A percentile compares a stretch with the other conserved stretches of the same genome.
phyloP scores from a whole-genome alignment of 2,888 invertebrate species.

The Schrankia costaestrigalis region DNA sequence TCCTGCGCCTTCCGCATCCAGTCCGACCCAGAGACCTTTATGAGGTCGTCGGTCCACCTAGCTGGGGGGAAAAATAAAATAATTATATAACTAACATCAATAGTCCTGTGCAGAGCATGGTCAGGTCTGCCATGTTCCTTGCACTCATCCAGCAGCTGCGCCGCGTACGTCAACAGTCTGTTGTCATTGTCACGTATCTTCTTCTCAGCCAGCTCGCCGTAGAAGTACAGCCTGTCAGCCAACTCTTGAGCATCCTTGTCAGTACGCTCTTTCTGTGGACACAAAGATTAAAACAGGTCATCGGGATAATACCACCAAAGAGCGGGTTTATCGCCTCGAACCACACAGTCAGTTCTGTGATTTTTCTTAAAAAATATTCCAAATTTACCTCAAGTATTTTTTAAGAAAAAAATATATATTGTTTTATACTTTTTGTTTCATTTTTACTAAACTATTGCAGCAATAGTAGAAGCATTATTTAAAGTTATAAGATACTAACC shows the following conservation, averaged over 20 bases:
- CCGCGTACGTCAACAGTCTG: slow-evolving; percentile 74
- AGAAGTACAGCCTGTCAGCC: slow-evolving; percentile 58
- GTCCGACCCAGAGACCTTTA: too few relatives aligned
- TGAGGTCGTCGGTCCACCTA: too few relatives aligned
- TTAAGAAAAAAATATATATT: too few relatives aligned
- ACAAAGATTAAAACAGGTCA: too few relatives aligned
- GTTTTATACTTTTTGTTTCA: too few relatives aligned
- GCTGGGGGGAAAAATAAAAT: too few relatives aligned
- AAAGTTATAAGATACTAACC: slow-evolving; percentile 46
- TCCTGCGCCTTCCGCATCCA: too few relatives aligned
- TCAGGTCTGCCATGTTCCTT: slow-evolving; percentile 55
- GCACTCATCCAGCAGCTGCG: slow-evolving; percentile 67
- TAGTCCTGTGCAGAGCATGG: slow-evolving; percentile 52
- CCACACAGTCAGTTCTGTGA: too few relatives aligned
- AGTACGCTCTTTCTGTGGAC: slow-evolving; percentile 65
- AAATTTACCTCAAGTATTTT: too few relatives aligned
- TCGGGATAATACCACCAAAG: too few relatives aligned
- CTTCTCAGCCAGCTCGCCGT: slow-evolving; percentile 58
- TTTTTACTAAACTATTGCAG: background rate
- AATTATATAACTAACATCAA: slow-evolving; percentile 1
- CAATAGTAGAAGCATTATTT: background rate
- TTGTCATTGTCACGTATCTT: slow-evolving; percentile 69
- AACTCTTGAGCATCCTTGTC: slow-evolving; percentile 52
- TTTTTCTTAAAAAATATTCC: too few relatives aligned
- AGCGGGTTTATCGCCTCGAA: too few relatives aligned